A percentile compares a stretch with the other conserved stretches of the same genome.
Evolutionary conservation across 2,113 vertebrate species (phyloP).

Genomic region (Circaetus gallicus): DNA sequence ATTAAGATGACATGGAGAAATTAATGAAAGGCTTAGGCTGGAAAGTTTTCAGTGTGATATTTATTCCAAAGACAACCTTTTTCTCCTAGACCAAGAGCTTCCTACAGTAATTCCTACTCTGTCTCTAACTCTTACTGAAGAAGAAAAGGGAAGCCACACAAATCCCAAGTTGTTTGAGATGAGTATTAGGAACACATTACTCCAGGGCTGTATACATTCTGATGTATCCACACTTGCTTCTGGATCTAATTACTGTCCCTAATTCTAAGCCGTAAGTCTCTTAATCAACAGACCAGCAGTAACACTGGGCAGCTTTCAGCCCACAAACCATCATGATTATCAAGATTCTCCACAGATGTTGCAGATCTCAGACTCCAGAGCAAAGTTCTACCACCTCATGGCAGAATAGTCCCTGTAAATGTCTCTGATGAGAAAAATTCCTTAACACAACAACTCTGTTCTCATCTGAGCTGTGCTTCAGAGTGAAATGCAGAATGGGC

Average conservation of each 20-base stretch:
- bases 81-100: not conserved
- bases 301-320: not conserved
- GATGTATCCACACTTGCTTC: not conserved
- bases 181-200: not conserved
- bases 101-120: not conserved
- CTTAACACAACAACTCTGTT: not conserved
- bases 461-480: not conserved
- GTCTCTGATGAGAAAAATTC: not conserved
- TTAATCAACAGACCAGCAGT: not conserved
- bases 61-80: conserved; percentile 27
- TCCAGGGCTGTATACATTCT: not conserved
- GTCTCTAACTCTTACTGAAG: not conserved
- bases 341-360: not conserved
- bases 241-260: not conserved
- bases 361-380: not conserved
- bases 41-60: conserved; percentile 19
- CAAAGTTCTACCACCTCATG: not conserved
- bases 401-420: not conserved
- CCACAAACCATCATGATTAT: not conserved
- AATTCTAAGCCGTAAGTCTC: not conserved
- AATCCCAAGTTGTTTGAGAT: not conserved
- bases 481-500: not conserved
- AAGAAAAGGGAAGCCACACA: not conserved
- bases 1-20: conserved; percentile 4
- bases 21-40: conserved; percentile 31